Evolutionary conservation across 1,140 invertebrate genomes (phyloP).

Genomic region (Phenacoccus solenopsis): DNA sequence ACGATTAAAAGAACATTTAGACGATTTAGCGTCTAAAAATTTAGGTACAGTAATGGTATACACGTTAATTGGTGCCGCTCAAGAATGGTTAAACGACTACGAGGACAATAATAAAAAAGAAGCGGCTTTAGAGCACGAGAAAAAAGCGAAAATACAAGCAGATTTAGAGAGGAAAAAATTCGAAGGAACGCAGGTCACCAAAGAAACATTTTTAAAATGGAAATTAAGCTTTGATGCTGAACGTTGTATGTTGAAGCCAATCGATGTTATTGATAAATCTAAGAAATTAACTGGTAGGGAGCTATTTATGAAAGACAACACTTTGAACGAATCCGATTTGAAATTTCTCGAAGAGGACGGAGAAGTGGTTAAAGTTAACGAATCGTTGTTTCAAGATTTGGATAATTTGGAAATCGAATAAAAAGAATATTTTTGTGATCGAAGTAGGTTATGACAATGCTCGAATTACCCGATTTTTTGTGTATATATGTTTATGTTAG

Average conservation of each 20-base stretch:
- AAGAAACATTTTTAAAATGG: slow-evolving; percentile 94
- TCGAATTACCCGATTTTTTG: no score
- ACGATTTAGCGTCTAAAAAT: slow-evolving; percentile 73
- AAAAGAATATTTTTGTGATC: neutral
- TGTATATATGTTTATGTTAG: neutral
- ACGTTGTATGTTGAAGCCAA: slow-evolving; percentile 60
- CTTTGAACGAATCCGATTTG: slow-evolving; percentile 86
- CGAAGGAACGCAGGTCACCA: slow-evolving; percentile 87
- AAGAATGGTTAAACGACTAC: slow-evolving; percentile 80
- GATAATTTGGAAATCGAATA: slow-evolving; percentile 64
- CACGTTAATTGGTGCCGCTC: slow-evolving; percentile 79
- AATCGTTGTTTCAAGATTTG: slow-evolving; percentile 84
- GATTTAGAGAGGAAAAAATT: slow-evolving; percentile 65
- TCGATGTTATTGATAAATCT: slow-evolving; percentile 53
- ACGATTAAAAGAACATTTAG: slow-evolving; percentile 50
- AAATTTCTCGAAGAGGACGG: slow-evolving; percentile 83
- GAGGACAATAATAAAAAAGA: slow-evolving; percentile 67
- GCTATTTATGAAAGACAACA: slow-evolving; percentile 82
- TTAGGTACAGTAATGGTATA: slow-evolving; percentile 96
- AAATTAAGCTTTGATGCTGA: slow-evolving; percentile 87
- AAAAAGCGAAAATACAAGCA: slow-evolving; percentile 61
- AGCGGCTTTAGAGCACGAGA: slow-evolving; percentile 51
- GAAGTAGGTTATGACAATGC: neutral
- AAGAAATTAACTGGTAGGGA: slow-evolving; percentile 54
- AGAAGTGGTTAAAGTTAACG: slow-evolving; percentile 83